These are phyloP conservation scores for Solen grandis DNA, from an alignment of 1,140 invertebrate genomes.

Conservation along the genomic window DNA sequence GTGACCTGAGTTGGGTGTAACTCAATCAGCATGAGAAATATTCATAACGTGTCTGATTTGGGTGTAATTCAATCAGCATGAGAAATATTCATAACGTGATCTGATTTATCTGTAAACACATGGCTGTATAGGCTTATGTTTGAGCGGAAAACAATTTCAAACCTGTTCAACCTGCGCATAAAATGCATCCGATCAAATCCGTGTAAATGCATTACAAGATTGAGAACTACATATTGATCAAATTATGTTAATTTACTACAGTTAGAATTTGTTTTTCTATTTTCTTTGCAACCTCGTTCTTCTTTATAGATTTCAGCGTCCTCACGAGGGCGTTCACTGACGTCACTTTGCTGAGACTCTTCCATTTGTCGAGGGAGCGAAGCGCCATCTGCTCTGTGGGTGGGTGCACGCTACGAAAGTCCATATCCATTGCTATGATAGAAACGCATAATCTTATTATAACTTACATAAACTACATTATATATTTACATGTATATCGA, in stretches of 20 bases:
- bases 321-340: constrained; percentile 54
- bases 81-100: not conserved
- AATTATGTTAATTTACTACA: constrained; percentile 39
- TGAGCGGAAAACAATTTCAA: not conserved
- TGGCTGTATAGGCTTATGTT: not conserved
- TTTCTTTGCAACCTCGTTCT: constrained; percentile 41
- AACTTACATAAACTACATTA: too few relatives aligned
- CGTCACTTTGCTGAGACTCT: constrained; percentile 46
- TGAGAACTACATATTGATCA: not conserved
- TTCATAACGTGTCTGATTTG: too few relatives aligned
- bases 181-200: not conserved
- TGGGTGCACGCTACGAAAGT: constrained; percentile 51
- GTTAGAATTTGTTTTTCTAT: constrained; percentile 52
- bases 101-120: not conserved
- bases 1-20: not conserved
- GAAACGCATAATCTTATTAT: not conserved
- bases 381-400: constrained; percentile 47
- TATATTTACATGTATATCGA: too few relatives aligned
- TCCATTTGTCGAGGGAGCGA: constrained; percentile 47
- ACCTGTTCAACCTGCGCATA: not conserved
- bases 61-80: not conserved
- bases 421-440: constrained; percentile 48
- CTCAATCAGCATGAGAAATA: too few relatives aligned
- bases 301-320: constrained; percentile 51
- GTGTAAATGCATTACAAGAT: not conserved